Base-by-base conservation (phyloP, 37 sponge, comb jelly and placozoan genomes). In the Diacarnus erythraeanus region DNA sequence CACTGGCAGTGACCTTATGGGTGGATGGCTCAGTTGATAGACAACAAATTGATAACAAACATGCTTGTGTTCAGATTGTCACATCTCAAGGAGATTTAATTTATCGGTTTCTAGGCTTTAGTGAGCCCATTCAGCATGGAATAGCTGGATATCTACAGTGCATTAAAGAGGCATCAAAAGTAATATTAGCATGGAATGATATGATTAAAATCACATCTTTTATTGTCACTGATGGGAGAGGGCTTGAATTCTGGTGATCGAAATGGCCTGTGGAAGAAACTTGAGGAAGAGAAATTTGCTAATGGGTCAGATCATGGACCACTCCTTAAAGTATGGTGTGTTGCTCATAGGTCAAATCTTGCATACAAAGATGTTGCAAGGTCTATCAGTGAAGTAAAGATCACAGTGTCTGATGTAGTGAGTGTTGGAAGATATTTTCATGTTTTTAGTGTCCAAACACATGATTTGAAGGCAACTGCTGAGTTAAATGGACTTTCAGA, bases 221-320 rank as follows among this genome's bases (percentile, higher is more conserved):
- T 76, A 25, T 76, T 76, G 77, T 76, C 15, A 76, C 77, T 76
- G 77, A 76, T 76, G 77, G 77, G n/a, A 33, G 77, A 76, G 38
- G 68, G 77, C 25, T 64, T 76, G 70, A 76, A 76, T 72, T 30
- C 60, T 65, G 64, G 77, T 22, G 77, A 76, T 34, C 64, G 33
- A 20, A 76, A 76, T 64, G 64, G 77, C 21, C 25, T 76, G 35
- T 66, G 77, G 77, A 76, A 65, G 68, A 64, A 65, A 76, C 38
- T 76, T 17, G 36, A 76, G 25, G 66, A 76, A 18, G 26, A 76
- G 10, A 58, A 64, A 22, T 65, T 21, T 22, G 22, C 25, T 20
- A 18, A 12, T 76, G 64, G 25, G 9, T 15, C 22, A 15, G n/a
- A 22, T 67, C 25, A 58, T 76, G 38, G 37, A 12, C 77, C 77